Conservation (phyloP, 2,113 vertebrate species). For the Ammospiza caudacuta region DNA sequence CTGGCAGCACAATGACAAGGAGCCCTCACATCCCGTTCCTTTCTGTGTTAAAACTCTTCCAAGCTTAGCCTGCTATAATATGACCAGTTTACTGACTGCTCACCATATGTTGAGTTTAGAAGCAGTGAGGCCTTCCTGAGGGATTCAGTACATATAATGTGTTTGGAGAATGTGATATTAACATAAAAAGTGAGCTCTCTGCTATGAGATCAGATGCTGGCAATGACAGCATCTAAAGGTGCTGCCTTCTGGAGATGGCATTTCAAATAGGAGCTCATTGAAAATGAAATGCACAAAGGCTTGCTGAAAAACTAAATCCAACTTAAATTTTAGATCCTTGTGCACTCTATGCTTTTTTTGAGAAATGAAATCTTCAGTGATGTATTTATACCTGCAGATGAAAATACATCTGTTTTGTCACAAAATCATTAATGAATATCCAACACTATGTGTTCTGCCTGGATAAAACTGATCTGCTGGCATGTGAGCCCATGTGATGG, state of each 20-base stretch:
- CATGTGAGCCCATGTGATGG: background rate
- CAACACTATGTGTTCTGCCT: background rate
- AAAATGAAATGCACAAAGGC: background rate
- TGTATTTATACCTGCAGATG: background rate
- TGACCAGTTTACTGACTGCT: background rate
- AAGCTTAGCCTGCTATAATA: background rate
- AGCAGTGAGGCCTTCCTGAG: background rate
- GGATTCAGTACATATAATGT: too few species aligned
- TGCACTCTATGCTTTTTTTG: background rate
- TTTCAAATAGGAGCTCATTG: background rate
- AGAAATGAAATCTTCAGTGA: background rate
- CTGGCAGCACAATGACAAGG: too few species aligned
- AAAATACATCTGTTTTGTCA: slow-evolving; percentile 4
- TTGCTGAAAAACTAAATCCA: background rate
- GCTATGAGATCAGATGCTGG: background rate
- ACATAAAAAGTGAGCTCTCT: background rate
- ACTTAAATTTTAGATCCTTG: background rate
- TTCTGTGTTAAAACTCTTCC: background rate
- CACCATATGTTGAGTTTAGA: background rate
- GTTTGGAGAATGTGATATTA: background rate
- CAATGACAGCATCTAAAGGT: background rate
- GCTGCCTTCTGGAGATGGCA: background rate
- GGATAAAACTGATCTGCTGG: slow-evolving; percentile 3
- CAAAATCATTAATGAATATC: slow-evolving; percentile 23
- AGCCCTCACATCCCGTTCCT: background rate